Conservation (phyloP, 2,888 invertebrate species). For the Nephrocerus scutellatus region DNA sequence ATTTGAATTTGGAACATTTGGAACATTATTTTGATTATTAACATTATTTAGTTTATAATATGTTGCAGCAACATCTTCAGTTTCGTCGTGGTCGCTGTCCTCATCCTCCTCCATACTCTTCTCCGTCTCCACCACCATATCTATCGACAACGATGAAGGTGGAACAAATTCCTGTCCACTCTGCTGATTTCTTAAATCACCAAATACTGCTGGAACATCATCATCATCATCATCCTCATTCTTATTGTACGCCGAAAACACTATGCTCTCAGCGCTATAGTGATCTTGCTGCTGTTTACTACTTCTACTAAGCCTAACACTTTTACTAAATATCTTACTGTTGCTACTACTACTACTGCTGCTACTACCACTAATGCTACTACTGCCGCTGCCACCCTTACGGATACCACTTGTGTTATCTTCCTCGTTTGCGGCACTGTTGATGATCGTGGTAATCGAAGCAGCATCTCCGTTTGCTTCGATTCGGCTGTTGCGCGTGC, state of each 20-base stretch:
- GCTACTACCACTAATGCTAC: slow-evolving; percentile 19
- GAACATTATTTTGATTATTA: slow-evolving; percentile 22
- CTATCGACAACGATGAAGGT: too few relatives aligned
- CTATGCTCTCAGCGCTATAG: slow-evolving; percentile 16
- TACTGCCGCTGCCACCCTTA: slow-evolving; percentile 23
- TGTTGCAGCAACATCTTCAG: slow-evolving; percentile 1
- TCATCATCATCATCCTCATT: slow-evolving; percentile 18
- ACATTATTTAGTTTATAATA: background rate
- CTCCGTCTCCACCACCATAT: too few relatives aligned
- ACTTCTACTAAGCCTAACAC: slow-evolving; percentile 7
- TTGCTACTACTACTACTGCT: slow-evolving; percentile 17
- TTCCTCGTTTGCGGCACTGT: slow-evolving; percentile 14
- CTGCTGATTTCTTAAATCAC: slow-evolving; percentile 23
- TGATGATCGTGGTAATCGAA: slow-evolving; percentile 1
- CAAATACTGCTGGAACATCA: slow-evolving; percentile 23
- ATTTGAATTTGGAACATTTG: slow-evolving; percentile 46
- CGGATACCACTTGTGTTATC: slow-evolving; percentile 23
- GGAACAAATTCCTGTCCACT: too few relatives aligned
- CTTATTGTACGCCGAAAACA: slow-evolving; percentile 18
- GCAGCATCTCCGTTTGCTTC: too few relatives aligned
- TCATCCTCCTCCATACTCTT: slow-evolving; percentile 1
- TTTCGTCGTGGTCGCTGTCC: slow-evolving; percentile 19
- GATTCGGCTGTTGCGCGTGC: too few relatives aligned
- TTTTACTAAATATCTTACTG: slow-evolving; percentile 25
- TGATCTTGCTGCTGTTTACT: slow-evolving; percentile 2